Percentiles rank a stretch among this genome's conserved stretches.
Evolutionary conservation across 2,888 invertebrate species (phyloP).

Genomic region (Julus scandinavius): DNA sequence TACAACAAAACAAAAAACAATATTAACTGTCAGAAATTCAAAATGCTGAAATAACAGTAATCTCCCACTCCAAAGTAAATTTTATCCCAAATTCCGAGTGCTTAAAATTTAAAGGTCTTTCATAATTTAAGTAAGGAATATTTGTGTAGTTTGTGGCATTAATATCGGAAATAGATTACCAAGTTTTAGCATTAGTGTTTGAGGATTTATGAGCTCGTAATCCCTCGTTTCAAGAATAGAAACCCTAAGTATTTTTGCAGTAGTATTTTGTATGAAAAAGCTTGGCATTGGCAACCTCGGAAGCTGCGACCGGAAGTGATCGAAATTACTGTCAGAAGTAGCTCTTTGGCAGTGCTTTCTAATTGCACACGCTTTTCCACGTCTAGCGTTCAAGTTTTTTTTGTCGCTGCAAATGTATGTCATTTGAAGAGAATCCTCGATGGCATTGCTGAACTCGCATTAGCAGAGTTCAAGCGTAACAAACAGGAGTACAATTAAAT

Average conservation of each 20-base stretch:
- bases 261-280: too few species aligned
- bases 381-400: background rate
- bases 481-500: constrained; percentile 42
- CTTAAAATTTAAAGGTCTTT: too few species aligned
- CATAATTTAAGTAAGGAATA: too few species aligned
- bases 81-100: too few species aligned
- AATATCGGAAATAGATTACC: too few species aligned
- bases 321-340: background rate
- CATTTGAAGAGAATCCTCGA: constrained; percentile 38
- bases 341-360: background rate
- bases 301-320: background rate
- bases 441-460: constrained; percentile 26
- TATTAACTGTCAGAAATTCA: too few species aligned
- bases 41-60: too few species aligned
- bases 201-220: too few species aligned
- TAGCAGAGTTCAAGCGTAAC: constrained; percentile 35
- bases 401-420: background rate
- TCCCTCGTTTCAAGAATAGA: background rate
- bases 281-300: background rate
- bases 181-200: too few species aligned
- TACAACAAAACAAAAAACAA: too few species aligned
- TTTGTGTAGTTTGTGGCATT: too few species aligned
- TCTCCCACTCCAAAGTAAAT: too few species aligned
- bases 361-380: background rate
- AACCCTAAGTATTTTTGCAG: background rate